phyloP scores from a whole-genome alignment of 1,140 invertebrate species.

The Listronotus bonariensis region DNA sequence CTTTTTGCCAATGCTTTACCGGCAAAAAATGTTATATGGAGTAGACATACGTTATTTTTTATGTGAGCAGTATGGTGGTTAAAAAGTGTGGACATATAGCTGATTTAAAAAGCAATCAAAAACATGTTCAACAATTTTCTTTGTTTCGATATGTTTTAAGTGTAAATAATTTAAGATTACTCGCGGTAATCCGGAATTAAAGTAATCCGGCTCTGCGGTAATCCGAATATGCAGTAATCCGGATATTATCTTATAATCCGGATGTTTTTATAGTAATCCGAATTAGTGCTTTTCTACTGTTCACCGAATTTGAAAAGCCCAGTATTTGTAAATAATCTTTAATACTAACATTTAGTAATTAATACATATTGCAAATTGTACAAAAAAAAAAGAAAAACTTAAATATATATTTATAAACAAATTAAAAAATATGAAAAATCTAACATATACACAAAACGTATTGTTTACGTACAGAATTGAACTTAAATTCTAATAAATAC shows the following conservation, averaged over 20 bases:
- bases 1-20: no score
- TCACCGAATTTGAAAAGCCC: not conserved
- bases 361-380: slow-evolving; percentile 33
- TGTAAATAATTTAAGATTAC: no score
- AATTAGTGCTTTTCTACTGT: not conserved
- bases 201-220: no score
- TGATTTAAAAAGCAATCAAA: no score
- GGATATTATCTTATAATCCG: no score
- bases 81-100: no score
- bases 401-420: slow-evolving; percentile 24
- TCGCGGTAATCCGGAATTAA: no score
- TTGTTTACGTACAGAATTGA: slow-evolving; percentile 16
- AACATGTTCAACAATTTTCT: no score
- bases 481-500: slow-evolving; percentile 50
- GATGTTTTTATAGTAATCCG: not conserved
- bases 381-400: slow-evolving; percentile 22
- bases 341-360: slow-evolving; percentile 16
- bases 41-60: no score
- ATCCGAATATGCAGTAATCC: not conserved
- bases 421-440: slow-evolving; percentile 19
- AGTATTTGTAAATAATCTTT: slow-evolving; percentile 1
- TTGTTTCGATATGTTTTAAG: no score
- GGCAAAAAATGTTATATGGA: no score
- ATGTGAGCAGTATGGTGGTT: no score
- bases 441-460: slow-evolving; percentile 15